Conservation (phyloP, 2,797 vertebrate genomes). For the Trematomus bernacchii region DNA sequence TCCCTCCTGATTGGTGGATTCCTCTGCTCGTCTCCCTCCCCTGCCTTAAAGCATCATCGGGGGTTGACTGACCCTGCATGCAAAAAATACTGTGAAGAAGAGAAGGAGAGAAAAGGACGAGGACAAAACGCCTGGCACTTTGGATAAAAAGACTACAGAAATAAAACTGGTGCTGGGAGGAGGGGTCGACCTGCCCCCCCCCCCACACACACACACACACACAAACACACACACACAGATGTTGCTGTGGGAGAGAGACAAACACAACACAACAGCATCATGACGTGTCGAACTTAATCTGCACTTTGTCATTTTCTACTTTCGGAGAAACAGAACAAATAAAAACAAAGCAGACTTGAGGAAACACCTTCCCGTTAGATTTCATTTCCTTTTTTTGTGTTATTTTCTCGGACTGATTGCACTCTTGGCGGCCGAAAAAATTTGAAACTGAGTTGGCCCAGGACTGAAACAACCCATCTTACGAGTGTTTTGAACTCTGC, state of each 20-base stretch:
- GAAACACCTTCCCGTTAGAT: conserved; percentile 77
- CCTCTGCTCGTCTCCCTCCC: conserved; percentile 89
- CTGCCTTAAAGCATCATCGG: conserved; percentile 98
- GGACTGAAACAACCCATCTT: conserved; percentile 82
- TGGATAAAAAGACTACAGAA: conserved; percentile 75
- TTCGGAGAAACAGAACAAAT: conserved; percentile 55
- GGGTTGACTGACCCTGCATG: conserved; percentile 92
- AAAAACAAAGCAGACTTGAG: conserved; percentile 52
- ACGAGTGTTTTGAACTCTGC: conserved; percentile 70
- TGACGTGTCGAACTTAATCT: conserved; percentile 85
- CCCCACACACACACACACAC: background rate
- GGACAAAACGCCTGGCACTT: conserved; percentile 91
- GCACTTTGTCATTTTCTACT: conserved; percentile 87
- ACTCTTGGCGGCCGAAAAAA: conserved; percentile 81
- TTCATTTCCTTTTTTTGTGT: conserved; percentile 35
- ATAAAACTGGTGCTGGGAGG: conserved; percentile 78
- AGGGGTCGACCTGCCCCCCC: conserved; percentile 76
- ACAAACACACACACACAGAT: conserved; percentile 54
- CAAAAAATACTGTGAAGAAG: conserved; percentile 97
- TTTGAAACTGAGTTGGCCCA: conserved; percentile 69
- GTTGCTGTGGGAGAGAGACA: conserved; percentile 78
- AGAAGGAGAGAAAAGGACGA: conserved; percentile 80
- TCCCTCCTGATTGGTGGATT: conserved; percentile 88
- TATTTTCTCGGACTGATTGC: conserved; percentile 72
- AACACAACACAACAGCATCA: conserved; percentile 70